These are phyloP conservation scores for Umimayanthus chanpuru DNA, from an alignment of 92 coral and sea anemone genomes.

Conservation along the genomic window DNA sequence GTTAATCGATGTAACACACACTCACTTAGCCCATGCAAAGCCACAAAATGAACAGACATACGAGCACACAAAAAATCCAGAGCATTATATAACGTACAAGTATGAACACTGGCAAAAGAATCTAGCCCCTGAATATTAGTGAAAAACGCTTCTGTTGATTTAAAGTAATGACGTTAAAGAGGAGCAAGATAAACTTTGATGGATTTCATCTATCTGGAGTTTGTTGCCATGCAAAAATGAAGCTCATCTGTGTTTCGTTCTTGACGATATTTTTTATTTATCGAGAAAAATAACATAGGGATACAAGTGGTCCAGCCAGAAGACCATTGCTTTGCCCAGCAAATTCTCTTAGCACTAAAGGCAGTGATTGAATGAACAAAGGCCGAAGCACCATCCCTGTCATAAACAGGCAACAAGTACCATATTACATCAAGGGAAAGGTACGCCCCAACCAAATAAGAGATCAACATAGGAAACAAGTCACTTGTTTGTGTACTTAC, in stretches of 20 bases:
- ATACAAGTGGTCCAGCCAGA: background rate
- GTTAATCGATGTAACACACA: no score
- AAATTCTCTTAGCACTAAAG: background rate
- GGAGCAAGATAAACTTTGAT: background rate
- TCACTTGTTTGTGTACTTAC: slow-evolving; percentile 42
- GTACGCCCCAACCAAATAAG: background rate
- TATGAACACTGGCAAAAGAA: no score
- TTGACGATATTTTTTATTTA: background rate
- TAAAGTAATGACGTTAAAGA: background rate
- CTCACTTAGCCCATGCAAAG: no score
- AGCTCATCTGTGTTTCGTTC: background rate
- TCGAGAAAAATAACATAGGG: no score
- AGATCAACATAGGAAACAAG: background rate
- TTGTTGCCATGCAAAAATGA: background rate
- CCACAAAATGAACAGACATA: no score
- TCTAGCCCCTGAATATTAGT: no score
- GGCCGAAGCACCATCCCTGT: no score
- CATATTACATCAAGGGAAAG: background rate
- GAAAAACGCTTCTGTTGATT: background rate
- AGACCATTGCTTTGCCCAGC: background rate
- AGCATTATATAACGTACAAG: no score
- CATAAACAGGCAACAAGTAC: background rate
- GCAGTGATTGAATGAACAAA: no score
- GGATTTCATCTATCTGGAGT: no score
- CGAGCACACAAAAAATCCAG: no score